Conservation (phyloP, 2,888 invertebrate genomes). For the Nomada fabriciana region DNA sequence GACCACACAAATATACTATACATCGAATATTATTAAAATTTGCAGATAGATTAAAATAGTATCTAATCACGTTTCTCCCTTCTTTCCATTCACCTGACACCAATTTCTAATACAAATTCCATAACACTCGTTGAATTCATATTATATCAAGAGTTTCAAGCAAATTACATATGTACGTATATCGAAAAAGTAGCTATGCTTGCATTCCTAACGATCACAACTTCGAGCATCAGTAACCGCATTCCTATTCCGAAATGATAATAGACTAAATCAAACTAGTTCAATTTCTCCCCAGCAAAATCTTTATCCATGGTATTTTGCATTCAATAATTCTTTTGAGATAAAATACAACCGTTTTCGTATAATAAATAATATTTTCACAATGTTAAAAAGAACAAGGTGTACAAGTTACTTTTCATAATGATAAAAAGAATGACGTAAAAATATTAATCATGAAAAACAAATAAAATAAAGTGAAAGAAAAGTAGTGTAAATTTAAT, state of each 20-base stretch:
- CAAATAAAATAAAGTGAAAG: too few relatives aligned
- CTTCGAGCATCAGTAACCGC: background rate
- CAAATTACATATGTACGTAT: background rate
- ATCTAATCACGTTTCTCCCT: background rate
- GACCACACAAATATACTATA: background rate
- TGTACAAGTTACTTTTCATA: too few relatives aligned
- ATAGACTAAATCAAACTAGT: background rate
- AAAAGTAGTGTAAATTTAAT: background rate
- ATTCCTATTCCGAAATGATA: background rate
- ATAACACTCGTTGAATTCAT: background rate
- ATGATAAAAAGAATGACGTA: too few relatives aligned
- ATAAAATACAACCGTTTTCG: too few relatives aligned
- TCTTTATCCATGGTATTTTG: background rate
- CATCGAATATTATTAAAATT: background rate
- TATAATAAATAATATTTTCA: too few relatives aligned
- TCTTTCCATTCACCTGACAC: too few relatives aligned
- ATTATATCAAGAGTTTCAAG: background rate
- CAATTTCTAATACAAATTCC: background rate
- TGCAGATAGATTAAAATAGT: background rate
- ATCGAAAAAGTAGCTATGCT: background rate
- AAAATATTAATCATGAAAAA: too few relatives aligned
- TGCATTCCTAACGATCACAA: background rate
- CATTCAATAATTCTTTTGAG: too few relatives aligned
- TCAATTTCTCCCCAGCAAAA: background rate
- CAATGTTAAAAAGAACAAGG: too few relatives aligned